Evolutionary conservation across 2,797 vertebrate genomes (phyloP).

Genomic region (Yasuhikotakia modesta): DNA sequence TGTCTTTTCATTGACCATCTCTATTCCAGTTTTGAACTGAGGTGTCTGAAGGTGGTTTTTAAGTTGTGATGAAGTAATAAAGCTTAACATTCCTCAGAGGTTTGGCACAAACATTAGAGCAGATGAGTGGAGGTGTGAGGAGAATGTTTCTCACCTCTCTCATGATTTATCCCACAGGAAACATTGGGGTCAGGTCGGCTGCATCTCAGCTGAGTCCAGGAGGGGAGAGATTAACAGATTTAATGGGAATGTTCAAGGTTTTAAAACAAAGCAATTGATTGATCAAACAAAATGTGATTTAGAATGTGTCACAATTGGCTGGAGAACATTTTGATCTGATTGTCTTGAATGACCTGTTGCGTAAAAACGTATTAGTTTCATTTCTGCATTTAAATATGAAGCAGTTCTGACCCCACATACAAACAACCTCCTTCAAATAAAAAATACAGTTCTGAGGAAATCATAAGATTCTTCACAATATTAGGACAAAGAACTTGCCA

Average conservation of each 20-base stretch:
- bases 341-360: too few species aligned
- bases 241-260: constrained; percentile 43
- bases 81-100: background rate
- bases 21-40: background rate
- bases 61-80: background rate
- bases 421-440: background rate
- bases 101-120: background rate
- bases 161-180: constrained; percentile 54
- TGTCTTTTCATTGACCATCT: constrained; percentile 53
- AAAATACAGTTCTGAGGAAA: constrained; percentile 69
- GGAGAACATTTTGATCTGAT: too few species aligned
- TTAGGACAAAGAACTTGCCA: too few species aligned
- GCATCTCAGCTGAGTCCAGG: background rate
- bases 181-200: constrained; percentile 33
- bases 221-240: background rate
- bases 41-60: background rate
- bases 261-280: constrained; percentile 44
- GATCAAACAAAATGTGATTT: too few species aligned
- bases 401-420: too few species aligned
- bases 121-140: constrained; percentile 4
- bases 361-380: too few species aligned
- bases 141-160: background rate
- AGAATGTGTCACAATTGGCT: too few species aligned
- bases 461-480: constrained; percentile 52
- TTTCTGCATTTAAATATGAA: too few species aligned